A percentile compares a stretch with the other conserved stretches of the same genome.
Conservation (phyloP, 30 jellyfish, hydroid and myxozoan genomes). For the Hydractinia echinata region DNA sequence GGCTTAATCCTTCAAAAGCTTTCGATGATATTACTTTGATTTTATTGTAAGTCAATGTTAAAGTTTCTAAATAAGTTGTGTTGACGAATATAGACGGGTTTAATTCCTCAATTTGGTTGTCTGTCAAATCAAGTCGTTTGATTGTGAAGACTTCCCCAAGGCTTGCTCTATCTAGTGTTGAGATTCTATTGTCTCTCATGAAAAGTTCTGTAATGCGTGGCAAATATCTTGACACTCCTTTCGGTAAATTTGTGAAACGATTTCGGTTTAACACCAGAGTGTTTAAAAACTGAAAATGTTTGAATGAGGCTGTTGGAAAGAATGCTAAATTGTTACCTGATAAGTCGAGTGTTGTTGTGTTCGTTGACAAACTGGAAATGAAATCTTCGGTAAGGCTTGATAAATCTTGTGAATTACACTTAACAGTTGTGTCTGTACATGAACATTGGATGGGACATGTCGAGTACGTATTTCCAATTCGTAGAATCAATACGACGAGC, state of each 20-base stretch:
- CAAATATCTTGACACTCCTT: not conserved
- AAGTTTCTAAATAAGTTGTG: not conserved
- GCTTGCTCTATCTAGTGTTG: not conserved
- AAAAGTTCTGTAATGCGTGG: not conserved
- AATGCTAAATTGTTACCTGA: not conserved
- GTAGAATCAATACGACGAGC: no score
- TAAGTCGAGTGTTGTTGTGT: conserved; percentile 6
- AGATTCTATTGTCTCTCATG: not conserved
- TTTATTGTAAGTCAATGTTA: not conserved
- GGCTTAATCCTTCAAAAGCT: conserved; percentile 13
- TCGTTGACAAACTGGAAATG: not conserved
- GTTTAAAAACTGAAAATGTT: not conserved
- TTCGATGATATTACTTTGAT: not conserved
- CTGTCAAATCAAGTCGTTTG: not conserved
- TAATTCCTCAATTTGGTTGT: not conserved
- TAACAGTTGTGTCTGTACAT: not conserved
- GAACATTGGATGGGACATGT: conserved; percentile 9
- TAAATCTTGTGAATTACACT: not conserved
- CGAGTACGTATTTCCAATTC: not conserved
- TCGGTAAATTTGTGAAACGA: conserved; percentile 1
- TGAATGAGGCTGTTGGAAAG: not conserved
- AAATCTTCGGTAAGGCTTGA: not conserved
- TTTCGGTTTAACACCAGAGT: not conserved
- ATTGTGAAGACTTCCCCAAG: not conserved
- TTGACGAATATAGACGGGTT: not conserved